Evolutionary conservation across 2,888 invertebrate species (phyloP).

Genomic region (Hydriomena furcata): DNA sequence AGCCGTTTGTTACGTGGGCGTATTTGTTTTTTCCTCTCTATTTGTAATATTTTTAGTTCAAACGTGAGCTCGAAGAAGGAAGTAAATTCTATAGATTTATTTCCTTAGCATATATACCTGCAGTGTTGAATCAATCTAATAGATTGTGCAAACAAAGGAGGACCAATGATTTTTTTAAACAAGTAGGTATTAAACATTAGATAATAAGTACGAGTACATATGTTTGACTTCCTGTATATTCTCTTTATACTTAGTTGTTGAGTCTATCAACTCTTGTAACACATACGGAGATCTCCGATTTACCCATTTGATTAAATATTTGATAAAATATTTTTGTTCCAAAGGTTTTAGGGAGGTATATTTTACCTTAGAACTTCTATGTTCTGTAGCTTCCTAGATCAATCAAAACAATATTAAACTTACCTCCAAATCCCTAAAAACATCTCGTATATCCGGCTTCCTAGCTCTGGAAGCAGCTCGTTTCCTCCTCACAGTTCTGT

Average conservation of each 20-base stretch:
- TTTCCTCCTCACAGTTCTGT: slow-evolving; percentile 88
- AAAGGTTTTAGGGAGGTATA: too few relatives aligned
- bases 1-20: slow-evolving; percentile 2
- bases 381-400: background rate
- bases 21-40: slow-evolving; percentile 8
- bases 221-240: too few relatives aligned
- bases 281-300: too few relatives aligned
- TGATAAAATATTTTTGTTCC: too few relatives aligned
- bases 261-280: too few relatives aligned
- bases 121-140: background rate
- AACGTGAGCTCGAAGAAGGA: background rate
- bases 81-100: background rate
- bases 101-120: background rate
- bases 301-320: too few relatives aligned
- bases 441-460: slow-evolving; percentile 92
- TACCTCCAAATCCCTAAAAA: slow-evolving; percentile 92
- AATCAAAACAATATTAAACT: background rate
- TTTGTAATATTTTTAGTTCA: background rate
- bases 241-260: too few relatives aligned
- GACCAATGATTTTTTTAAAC: background rate
- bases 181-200: background rate
- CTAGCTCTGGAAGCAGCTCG: slow-evolving; percentile 82
- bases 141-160: slow-evolving; percentile 3
- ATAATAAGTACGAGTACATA: too few relatives aligned
- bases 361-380: too few relatives aligned